phyloP scores from a whole-genome alignment of 2,113 vertebrate genomes.

The Rostratula benghalensis region DNA sequence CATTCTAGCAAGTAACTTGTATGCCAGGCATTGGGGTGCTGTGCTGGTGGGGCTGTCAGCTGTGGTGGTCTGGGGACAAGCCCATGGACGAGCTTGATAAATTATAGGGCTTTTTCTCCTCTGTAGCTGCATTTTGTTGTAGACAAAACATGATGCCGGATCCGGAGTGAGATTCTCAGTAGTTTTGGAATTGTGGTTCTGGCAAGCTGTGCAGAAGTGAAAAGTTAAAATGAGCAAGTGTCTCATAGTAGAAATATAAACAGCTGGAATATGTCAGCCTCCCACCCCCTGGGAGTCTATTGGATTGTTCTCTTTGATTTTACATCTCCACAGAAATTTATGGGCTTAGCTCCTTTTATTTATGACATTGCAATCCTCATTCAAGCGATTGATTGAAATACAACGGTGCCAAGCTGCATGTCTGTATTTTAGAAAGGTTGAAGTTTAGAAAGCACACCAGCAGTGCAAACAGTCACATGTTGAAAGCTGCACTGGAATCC shows the following conservation, averaged over 20 bases:
- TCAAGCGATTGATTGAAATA: conserved; percentile 76
- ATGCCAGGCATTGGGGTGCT: background rate
- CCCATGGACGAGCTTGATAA: background rate
- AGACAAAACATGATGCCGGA: conserved; percentile 45
- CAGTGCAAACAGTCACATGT: background rate
- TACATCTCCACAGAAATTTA: conserved; percentile 77
- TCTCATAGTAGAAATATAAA: background rate
- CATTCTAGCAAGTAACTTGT: background rate
- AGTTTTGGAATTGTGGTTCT: background rate
- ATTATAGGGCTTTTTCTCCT: background rate
- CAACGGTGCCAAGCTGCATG: conserved; percentile 57
- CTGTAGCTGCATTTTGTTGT: conserved; percentile 31
- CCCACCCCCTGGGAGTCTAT: conserved; percentile 36
- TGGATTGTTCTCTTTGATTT: conserved; percentile 75
- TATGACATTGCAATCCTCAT: conserved; percentile 66
- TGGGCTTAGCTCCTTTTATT: conserved; percentile 66
- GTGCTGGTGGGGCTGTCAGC: conserved; percentile 3
- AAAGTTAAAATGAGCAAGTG: conserved; percentile 43
- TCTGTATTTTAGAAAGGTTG: conserved; percentile 57
- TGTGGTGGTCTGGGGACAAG: background rate
- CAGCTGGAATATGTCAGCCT: conserved; percentile 24
- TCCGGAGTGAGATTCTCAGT: background rate
- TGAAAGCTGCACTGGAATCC: background rate
- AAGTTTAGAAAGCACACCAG: conserved; percentile 46
- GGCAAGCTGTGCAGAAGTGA: conserved; percentile 9